A percentile compares a stretch with the other conserved stretches of the same genome.
These are phyloP conservation scores for Amphimedon queenslandica DNA, from an alignment of 37 sponge, comb jelly and placozoan species.

Conservation along the genomic window DNA sequence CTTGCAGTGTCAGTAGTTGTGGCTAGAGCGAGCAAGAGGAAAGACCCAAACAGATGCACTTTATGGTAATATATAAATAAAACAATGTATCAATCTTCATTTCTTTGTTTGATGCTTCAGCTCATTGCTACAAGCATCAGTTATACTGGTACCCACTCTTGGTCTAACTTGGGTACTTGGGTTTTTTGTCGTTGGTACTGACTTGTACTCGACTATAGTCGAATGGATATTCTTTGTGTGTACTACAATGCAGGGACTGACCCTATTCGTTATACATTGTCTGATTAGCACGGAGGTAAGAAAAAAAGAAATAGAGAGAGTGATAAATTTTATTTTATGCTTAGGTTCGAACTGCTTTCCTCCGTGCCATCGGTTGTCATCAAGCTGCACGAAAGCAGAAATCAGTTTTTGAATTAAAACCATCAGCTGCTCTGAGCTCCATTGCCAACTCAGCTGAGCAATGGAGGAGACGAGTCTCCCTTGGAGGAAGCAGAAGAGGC, in stretches of 20 bases:
- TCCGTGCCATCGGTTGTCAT: constrained; percentile 26
- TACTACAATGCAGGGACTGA: constrained; percentile 65
- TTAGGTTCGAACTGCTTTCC: constrained; percentile 53
- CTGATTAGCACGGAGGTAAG: constrained; percentile 64
- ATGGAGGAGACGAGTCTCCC: not conserved
- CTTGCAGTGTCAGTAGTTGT: constrained; percentile 23
- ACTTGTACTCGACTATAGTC: constrained; percentile 6
- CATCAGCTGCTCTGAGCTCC: not conserved
- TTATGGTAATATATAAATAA: constrained; percentile 36
- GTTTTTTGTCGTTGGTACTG: constrained; percentile 47
- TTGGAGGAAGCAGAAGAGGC: not conserved
- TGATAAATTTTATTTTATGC: too few species aligned
- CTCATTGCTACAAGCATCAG: constrained; percentile 39
- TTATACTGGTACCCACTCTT: constrained; percentile 60
- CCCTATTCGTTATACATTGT: constrained; percentile 73
- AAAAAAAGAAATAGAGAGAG: not conserved
- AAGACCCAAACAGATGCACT: constrained; percentile 14
- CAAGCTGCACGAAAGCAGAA: constrained; percentile 29
- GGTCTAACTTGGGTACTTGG: constrained; percentile 73
- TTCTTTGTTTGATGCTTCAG: too few species aligned
- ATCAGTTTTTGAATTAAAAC: not conserved
- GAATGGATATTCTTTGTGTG: constrained; percentile 70
- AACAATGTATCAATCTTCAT: too few species aligned
- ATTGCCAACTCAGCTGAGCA: not conserved
- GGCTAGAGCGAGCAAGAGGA: constrained; percentile 26